Conservation (phyloP, 2,797 vertebrate species). For the Oophaga sylvatica region DNA sequence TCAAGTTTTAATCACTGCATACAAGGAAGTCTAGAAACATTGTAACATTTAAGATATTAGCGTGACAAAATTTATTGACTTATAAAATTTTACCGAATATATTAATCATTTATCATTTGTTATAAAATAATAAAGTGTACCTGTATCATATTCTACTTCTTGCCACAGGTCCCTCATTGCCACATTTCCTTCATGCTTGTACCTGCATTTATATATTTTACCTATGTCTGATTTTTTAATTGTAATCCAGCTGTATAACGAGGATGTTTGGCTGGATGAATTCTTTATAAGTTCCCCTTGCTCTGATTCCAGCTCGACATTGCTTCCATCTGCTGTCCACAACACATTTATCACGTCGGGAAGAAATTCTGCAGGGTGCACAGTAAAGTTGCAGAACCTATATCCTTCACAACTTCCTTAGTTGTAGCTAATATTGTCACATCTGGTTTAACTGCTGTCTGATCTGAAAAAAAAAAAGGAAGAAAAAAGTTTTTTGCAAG, state of each 20-base stretch:
- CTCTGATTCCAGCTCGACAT: slow-evolving; percentile 33
- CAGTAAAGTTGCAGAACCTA: slow-evolving; percentile 60
- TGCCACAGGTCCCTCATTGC: background rate
- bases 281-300: slow-evolving; percentile 45
- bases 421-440: slow-evolving; percentile 62
- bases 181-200: slow-evolving; percentile 62
- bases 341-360: slow-evolving; percentile 71
- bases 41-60: background rate
- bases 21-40: background rate
- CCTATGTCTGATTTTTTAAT: slow-evolving; percentile 35
- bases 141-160: background rate
- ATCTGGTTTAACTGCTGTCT: slow-evolving; percentile 12
- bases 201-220: slow-evolving; percentile 61
- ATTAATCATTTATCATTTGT: background rate
- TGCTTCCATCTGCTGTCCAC: slow-evolving; percentile 65
- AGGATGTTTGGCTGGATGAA: slow-evolving; percentile 41
- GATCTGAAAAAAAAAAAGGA: slow-evolving; percentile 9
- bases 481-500: background rate
- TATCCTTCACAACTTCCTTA: background rate
- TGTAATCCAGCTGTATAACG: slow-evolving; percentile 73
- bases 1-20: background rate
- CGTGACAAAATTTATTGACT: background rate
- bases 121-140: background rate
- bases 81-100: background rate
- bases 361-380: slow-evolving; percentile 77